A percentile compares a stretch with the other conserved stretches of the same genome.
Conservation (phyloP, 2,888 invertebrate species). For the Parnassius mnemosyne region DNA sequence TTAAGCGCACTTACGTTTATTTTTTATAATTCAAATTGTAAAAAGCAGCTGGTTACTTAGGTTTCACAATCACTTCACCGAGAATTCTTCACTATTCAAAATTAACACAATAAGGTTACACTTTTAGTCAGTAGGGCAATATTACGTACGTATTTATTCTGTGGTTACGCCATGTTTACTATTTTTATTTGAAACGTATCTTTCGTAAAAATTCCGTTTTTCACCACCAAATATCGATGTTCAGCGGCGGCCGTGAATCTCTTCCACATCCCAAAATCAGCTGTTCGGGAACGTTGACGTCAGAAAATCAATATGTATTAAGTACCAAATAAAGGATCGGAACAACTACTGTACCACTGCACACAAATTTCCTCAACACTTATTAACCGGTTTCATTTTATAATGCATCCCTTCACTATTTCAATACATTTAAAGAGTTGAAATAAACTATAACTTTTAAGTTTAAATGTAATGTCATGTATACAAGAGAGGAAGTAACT, state of each 20-base stretch:
- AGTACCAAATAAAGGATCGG: conserved; percentile 44
- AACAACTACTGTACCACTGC: conserved; percentile 51
- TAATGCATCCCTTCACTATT: conserved; percentile 42
- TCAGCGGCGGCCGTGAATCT: conserved; percentile 29
- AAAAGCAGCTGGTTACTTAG: conserved; percentile 1
- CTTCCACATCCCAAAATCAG: conserved; percentile 66
- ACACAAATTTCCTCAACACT: conserved; percentile 59
- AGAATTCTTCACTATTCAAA: neutral
- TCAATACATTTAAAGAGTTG: conserved; percentile 30
- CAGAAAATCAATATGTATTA: conserved; percentile 71
- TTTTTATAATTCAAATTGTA: conserved; percentile 5
- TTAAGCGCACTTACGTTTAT: conserved; percentile 28
- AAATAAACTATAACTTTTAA: neutral
- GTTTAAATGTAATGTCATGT: neutral
- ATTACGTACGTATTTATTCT: neutral
- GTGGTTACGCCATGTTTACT: conserved; percentile 12
- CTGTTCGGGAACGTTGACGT: conserved; percentile 63
- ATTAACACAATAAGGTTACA: neutral
- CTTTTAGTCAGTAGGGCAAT: conserved; percentile 24
- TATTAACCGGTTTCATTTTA: conserved; percentile 54
- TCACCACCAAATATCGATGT: conserved; percentile 11
- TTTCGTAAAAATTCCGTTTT: conserved; percentile 1
- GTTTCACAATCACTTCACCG: conserved; percentile 18
- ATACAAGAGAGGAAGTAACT: neutral
- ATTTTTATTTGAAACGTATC: conserved; percentile 12